Evolutionary conservation across 2,797 vertebrate species (phyloP), one percentile per base, ranked within the genome.

Genomic region (Tympanoctomys barrerae): DNA sequence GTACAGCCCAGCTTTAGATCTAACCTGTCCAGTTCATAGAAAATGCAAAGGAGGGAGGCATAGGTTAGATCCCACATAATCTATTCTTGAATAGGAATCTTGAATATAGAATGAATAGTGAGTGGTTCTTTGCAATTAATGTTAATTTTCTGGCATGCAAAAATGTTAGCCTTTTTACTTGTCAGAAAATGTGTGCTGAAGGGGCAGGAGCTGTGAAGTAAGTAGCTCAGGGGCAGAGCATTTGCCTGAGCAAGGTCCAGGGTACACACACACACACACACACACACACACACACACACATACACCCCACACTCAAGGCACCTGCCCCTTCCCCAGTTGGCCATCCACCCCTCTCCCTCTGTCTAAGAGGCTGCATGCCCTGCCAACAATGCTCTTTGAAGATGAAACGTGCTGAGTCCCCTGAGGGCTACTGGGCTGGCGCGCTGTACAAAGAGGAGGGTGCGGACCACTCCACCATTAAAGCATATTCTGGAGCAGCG

Each of bases 381-480:
- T 36, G 78, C 94, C 68, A 28, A 54, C 36, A 9, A 62, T 68
- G 81, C 73, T 73, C 91, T 97, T 97, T 97, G 95, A 97, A 97
- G 96, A 95, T 95, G 81, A 95, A 96, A 94, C 26, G 14, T 90
- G 62, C 77, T 57, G 85, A 94, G 77, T 83, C 31, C 86, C 61
- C 61, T 84, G 42, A 33, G 14, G 28, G 82, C 96, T 52, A 89
- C 73, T 52, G 31, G 39, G 16, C 75, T 94, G 89, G 92, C 94
- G 13, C 52, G 68, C 78, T 91, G 89, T 88, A 97, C 91, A 93
- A 90, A 94, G 89, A 68, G 36, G 57, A 89, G 94, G 96, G 91
- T 88, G 96, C 59, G 39, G 93, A 93, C 95, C 94, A 96, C 90
- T 94, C 73, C 84, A 52, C 95, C 90, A 94, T 95, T 91, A 97